These are phyloP conservation scores for Notothenia coriiceps DNA, from an alignment of 2,113 vertebrate species.

Conservation along the genomic window DNA sequence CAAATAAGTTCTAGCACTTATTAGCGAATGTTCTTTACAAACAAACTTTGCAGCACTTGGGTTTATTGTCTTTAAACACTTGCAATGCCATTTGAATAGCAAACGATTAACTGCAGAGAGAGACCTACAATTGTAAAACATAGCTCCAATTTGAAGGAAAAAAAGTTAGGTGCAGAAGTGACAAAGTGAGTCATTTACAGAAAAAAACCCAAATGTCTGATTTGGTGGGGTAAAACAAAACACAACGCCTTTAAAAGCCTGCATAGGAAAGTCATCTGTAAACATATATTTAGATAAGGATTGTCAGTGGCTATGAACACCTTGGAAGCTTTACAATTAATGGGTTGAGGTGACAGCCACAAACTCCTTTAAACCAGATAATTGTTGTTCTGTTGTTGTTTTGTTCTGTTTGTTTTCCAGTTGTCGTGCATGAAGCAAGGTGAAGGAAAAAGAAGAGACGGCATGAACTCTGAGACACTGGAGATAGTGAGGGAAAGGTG, in stretches of 20 bases:
- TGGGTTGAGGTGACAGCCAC: background rate
- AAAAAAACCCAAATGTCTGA: background rate
- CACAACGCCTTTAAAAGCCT: background rate
- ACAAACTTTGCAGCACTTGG: conserved; percentile 1
- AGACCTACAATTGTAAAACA: conserved; percentile 23
- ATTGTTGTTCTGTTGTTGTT: background rate
- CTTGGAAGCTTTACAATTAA: background rate
- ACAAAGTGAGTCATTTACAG: conserved; percentile 1
- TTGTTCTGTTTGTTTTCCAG: background rate
- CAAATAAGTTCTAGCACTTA: background rate
- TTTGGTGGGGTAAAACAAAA: background rate
- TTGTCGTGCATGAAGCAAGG: conserved; percentile 90
- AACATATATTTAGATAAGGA: background rate
- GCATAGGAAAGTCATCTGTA: background rate
- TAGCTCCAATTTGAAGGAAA: background rate
- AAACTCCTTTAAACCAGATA: background rate
- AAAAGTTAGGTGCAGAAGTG: background rate
- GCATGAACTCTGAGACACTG: conserved; percentile 72
- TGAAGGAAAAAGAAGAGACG: conserved; percentile 85
- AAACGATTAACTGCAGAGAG: conserved; percentile 18
- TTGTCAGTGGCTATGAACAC: background rate
- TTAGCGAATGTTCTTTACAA: background rate
- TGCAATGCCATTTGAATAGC: conserved; percentile 22
- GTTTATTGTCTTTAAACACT: conserved; percentile 16
- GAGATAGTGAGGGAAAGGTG: conserved; percentile 65